Conservation (phyloP, 2,888 invertebrate genomes). For the Lochmaea crataegi region DNA sequence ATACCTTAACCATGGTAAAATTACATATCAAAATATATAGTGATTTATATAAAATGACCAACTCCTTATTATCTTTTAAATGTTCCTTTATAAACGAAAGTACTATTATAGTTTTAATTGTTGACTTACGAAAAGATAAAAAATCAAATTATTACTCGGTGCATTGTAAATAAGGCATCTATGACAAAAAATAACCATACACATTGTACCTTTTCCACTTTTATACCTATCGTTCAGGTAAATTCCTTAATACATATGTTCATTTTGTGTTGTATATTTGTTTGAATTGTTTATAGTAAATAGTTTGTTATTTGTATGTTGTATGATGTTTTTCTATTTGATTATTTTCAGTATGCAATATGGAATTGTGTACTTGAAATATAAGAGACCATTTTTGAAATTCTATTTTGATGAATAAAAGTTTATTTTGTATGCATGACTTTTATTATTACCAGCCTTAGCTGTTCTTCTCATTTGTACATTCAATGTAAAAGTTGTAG, state of each 20-base stretch:
- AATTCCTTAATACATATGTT: neutral
- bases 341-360: conserved; percentile 23
- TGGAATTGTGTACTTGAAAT: conserved; percentile 17
- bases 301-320: neutral
- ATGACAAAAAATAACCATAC: conserved; percentile 1
- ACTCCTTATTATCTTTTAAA: neutral
- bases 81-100: neutral
- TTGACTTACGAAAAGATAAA: neutral
- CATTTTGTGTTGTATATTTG: conserved; percentile 17
- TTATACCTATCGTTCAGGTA: conserved; percentile 20
- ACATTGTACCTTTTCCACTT: conserved; percentile 25
- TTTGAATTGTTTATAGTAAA: conserved; percentile 19
- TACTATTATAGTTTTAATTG: neutral
- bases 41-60: neutral
- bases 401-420: conserved; percentile 29
- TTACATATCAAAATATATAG: neutral
- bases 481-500: too few relatives aligned
- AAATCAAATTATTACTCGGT: neutral
- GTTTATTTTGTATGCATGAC: conserved; percentile 16
- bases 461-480: too few relatives aligned
- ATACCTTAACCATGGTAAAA: neutral
- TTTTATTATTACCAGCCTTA: neutral
- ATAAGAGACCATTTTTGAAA: conserved; percentile 14
- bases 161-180: neutral
- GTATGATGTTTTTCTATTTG: conserved; percentile 12